Evolutionary conservation across 2,113 vertebrate genomes (phyloP).

Genomic region (Monopterus albus): DNA sequence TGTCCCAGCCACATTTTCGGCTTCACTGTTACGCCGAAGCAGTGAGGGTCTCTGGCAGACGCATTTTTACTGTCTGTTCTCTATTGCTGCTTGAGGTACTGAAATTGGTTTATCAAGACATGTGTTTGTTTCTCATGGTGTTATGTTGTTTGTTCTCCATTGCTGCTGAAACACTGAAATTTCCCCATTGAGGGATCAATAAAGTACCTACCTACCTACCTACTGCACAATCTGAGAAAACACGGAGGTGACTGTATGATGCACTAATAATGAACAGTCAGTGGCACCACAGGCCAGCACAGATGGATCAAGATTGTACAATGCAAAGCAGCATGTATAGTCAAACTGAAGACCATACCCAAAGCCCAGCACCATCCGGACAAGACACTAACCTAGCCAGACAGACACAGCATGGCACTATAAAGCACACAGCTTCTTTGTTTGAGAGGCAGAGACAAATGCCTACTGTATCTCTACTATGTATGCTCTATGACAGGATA

Average conservation of each 20-base stretch:
- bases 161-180: too few relatives aligned
- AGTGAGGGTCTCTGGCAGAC: too few relatives aligned
- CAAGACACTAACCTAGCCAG: slow-evolving; percentile 39
- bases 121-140: too few relatives aligned
- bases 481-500: background rate
- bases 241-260: background rate
- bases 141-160: too few relatives aligned
- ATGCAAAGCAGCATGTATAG: slow-evolving; percentile 17
- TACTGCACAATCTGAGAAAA: too few relatives aligned
- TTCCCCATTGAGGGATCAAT: too few relatives aligned
- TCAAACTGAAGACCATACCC: background rate
- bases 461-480: background rate
- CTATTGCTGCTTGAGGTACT: too few relatives aligned
- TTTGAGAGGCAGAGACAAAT: slow-evolving; percentile 16
- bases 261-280: background rate
- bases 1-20: background rate
- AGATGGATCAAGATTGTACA: slow-evolving; percentile 5
- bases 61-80: too few relatives aligned
- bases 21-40: background rate
- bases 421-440: slow-evolving; percentile 46
- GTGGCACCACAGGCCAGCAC: background rate
- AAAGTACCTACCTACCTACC: too few relatives aligned
- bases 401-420: slow-evolving; percentile 63
- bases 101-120: too few relatives aligned
- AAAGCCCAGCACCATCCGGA: slow-evolving; percentile 19